Base-by-base conservation (phyloP, 2,888 invertebrate species). In the Dorcus parallelipipedus region DNA sequence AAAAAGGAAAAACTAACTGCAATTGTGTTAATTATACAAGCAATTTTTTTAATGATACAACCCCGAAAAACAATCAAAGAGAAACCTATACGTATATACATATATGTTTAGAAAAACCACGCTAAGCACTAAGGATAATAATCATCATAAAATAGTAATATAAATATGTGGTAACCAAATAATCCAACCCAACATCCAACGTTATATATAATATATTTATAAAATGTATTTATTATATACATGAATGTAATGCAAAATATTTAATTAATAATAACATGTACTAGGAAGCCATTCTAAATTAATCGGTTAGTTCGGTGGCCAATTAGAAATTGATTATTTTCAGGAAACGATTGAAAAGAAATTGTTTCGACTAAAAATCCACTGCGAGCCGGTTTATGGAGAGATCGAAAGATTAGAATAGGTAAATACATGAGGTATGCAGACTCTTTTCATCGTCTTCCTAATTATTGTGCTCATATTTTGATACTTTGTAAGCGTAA, bases 121-220 rank as follows among this genome's bases (percentile, higher is more conserved):
- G 38, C 54, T 48, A 54, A 54, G 54, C 48, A 48, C 49, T 54
- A 48, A 54, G 38, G 47, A 54, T 47, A 54, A 41, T 33, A 33
- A 33, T 33, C 53, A 54, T 54, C 47, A 48, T 54, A 38, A 47
- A 57, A 56, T 58, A 64, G 50, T 57, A 61, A 63, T 60, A 63
- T 60, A 60, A 64, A 70, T 67, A 67, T 67, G 68, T 76, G 75
- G 75, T 76, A 76, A 76, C 75, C 74, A 73, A 72, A 64, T 65
- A 66, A 68, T 71, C 68, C 71, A 74, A 71, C 73, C 73, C 73
- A 71, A 69, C 60, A 60, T 67, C 64, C 67, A 33, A 33, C 26
- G 26, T 33, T 33, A 65, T 51, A 51, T 20, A 20, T 20, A 20
- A 20, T 20, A 20, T 20, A 51, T 38, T 38, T 49, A 38, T n/a